A percentile compares a stretch with the other conserved stretches of the same genome.
Conservation (phyloP, 2,113 vertebrate genomes). For the Macrotis lagotis region DNA sequence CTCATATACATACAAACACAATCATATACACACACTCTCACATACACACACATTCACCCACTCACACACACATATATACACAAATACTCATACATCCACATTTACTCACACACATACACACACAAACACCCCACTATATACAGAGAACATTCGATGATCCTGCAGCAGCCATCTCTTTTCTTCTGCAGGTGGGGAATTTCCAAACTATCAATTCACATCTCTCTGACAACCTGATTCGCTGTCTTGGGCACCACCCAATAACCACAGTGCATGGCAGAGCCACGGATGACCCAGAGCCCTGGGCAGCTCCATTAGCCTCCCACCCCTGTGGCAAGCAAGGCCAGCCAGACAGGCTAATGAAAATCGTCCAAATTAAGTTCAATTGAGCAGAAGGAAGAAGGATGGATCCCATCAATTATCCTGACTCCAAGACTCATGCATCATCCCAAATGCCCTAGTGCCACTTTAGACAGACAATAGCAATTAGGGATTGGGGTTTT, state of each 20-base stretch:
- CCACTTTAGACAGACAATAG: slow-evolving; percentile 30
- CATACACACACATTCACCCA: too few relatives aligned
- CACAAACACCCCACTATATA: neutral
- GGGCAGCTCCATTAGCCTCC: slow-evolving; percentile 26
- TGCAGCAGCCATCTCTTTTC: neutral
- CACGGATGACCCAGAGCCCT: neutral
- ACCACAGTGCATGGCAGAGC: neutral
- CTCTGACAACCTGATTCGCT: neutral
- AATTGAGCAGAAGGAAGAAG: slow-evolving; percentile 53
- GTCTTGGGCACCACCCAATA: neutral
- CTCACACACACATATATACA: too few relatives aligned
- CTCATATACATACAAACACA: too few relatives aligned
- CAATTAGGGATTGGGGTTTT: slow-evolving; percentile 22
- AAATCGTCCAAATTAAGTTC: slow-evolving; percentile 63
- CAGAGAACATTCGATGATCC: neutral
- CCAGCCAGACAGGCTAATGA: slow-evolving; percentile 49
- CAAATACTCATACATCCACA: too few relatives aligned
- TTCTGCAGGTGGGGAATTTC: neutral
- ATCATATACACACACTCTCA: too few relatives aligned
- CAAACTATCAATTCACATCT: neutral
- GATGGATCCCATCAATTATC: slow-evolving; percentile 50
- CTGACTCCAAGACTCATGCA: neutral
- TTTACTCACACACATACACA: too few relatives aligned
- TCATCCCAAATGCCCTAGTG: slow-evolving; percentile 43
- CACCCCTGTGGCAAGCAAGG: neutral